Conservation (phyloP, 2,113 vertebrate genomes). For the Odobenus rosmarus region DNA sequence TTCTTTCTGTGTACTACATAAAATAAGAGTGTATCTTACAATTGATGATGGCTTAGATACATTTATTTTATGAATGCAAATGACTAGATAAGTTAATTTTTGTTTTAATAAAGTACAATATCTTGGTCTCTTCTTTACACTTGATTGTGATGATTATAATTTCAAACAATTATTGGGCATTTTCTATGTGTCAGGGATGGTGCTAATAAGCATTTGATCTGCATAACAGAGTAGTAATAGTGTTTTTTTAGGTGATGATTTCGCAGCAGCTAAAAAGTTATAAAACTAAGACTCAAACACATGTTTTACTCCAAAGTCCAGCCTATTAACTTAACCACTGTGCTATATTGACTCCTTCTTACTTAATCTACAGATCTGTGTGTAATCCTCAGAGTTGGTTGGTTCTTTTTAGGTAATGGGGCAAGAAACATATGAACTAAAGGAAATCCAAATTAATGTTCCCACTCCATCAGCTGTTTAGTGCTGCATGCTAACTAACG, state of each 20-base stretch:
- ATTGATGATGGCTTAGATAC: neutral
- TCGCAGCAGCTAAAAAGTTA: neutral
- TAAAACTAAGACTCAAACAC: neutral
- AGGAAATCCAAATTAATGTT: conserved; percentile 61
- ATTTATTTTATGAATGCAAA: neutral
- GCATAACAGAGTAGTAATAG: neutral
- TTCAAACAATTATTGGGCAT: neutral
- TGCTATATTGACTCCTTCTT: neutral
- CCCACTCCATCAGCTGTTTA: conserved; percentile 43
- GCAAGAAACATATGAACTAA: conserved; percentile 70
- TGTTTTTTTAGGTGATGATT: conserved; percentile 20
- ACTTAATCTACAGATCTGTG: neutral
- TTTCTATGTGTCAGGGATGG: neutral
- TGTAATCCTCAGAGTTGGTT: neutral
- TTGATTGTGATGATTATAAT: neutral
- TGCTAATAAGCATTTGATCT: neutral
- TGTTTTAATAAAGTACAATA: neutral
- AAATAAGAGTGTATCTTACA: neutral
- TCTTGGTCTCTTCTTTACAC: neutral
- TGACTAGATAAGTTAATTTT: neutral
- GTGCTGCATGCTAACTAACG: neutral
- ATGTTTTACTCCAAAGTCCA: neutral
- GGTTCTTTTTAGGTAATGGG: conserved; percentile 59
- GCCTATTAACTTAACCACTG: neutral
- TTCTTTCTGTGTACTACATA: neutral